phyloP scores from a whole-genome alignment of 1,140 invertebrate species.

The Microplitis demolitor region DNA sequence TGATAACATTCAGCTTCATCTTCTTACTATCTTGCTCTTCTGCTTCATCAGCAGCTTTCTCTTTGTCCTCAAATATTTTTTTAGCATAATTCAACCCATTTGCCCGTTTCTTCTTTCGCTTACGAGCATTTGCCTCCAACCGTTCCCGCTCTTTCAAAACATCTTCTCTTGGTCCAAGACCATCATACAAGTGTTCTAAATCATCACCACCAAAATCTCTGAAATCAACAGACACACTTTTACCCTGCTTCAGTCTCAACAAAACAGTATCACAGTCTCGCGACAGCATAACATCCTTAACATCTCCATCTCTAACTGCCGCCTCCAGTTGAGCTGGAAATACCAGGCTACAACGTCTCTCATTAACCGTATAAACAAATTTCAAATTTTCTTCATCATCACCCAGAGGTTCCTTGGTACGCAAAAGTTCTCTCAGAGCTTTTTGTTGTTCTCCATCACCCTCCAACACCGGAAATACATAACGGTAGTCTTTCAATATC shows the following conservation, averaged over 20 bases:
- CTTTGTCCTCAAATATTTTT: constrained; percentile 80
- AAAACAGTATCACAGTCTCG: constrained; percentile 75
- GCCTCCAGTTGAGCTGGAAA: constrained; percentile 76
- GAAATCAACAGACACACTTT: constrained; percentile 73
- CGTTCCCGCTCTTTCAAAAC: constrained; percentile 67
- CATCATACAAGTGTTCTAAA: constrained; percentile 67
- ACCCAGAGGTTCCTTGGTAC: constrained; percentile 62
- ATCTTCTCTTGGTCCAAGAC: constrained; percentile 68
- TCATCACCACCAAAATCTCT: constrained; percentile 67
- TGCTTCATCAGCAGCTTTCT: constrained; percentile 68
- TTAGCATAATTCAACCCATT: constrained; percentile 65
- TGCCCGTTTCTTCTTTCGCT: constrained; percentile 66
- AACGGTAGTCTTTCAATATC: constrained; percentile 72
- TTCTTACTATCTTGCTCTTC: constrained; percentile 56
- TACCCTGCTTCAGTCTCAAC: constrained; percentile 73
- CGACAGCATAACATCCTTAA: constrained; percentile 76
- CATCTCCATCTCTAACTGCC: constrained; percentile 76
- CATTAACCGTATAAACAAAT: constrained; percentile 78
- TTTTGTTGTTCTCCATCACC: constrained; percentile 69
- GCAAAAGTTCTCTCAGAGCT: constrained; percentile 66
- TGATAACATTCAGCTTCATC: constrained; percentile 61
- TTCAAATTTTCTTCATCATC: constrained; percentile 62
- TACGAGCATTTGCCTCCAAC: constrained; percentile 63
- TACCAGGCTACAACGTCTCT: constrained; percentile 75
- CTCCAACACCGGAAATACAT: constrained; percentile 74